Conservation (phyloP, 1,140 invertebrate genomes). For the Ectropis grisescens region DNA sequence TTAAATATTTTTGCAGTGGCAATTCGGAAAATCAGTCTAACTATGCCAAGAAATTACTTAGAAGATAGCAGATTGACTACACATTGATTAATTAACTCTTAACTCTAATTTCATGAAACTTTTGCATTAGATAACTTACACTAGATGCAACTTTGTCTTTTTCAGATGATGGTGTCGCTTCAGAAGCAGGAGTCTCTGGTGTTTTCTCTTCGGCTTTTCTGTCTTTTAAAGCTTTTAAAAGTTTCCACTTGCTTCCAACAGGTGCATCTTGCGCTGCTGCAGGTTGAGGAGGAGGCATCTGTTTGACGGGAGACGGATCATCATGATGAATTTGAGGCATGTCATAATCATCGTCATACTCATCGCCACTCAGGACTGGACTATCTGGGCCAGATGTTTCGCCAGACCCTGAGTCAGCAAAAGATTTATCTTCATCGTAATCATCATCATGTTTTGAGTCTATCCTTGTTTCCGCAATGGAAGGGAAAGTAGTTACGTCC, state of each 20-base stretch:
- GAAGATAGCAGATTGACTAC: too few species aligned
- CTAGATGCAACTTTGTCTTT: slow-evolving; percentile 76
- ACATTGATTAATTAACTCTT: slow-evolving; percentile 63
- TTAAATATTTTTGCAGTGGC: slow-evolving; percentile 21
- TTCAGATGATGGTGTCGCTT: slow-evolving; percentile 73
- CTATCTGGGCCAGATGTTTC: slow-evolving; percentile 90
- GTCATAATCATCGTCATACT: slow-evolving; percentile 74
- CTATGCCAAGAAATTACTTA: too few species aligned
- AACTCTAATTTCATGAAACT: slow-evolving; percentile 75
- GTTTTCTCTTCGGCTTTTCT: slow-evolving; percentile 88
- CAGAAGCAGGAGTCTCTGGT: slow-evolving; percentile 75
- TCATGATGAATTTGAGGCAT: slow-evolving; percentile 71
- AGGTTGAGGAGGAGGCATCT: slow-evolving; percentile 44
- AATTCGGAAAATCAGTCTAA: slow-evolving; percentile 25
- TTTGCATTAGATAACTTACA: slow-evolving; percentile 73
- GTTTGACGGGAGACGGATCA: slow-evolving; percentile 47
- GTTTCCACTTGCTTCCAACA: slow-evolving; percentile 88
- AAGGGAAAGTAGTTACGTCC: slow-evolving; percentile 59
- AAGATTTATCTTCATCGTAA: slow-evolving; percentile 60
- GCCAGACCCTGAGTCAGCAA: slow-evolving; percentile 76
- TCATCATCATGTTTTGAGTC: slow-evolving; percentile 32
- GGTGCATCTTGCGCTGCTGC: slow-evolving; percentile 73
- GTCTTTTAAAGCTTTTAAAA: slow-evolving; percentile 90
- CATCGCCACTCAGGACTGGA: slow-evolving; percentile 79
- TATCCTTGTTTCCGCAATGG: slow-evolving; percentile 37